Evolutionary conservation across 2,113 vertebrate genomes (phyloP), one percentile per base, ranked within the genome.

Genomic region (Egretta garzetta): DNA sequence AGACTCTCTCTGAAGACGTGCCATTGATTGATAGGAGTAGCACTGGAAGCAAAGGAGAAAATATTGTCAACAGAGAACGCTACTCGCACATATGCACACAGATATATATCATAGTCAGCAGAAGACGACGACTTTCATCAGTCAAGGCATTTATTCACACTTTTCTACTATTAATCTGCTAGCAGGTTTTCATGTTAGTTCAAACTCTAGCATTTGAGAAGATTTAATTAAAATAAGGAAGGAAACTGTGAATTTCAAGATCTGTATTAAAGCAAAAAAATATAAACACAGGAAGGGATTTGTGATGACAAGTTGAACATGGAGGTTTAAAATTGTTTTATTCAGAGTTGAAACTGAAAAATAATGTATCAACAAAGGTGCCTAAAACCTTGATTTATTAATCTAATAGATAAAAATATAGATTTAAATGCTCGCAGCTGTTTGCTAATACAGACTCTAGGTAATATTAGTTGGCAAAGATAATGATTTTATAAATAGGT

Each of bases 161-260:
- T 94, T 93, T 91, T 49, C 58, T 90, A 45, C 74, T 80, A 80
- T 90, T 96, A 94, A 91, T 79, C 43, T 91, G 37, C 23, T 71
- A 56, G 12, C 30, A 95, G 33, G 35, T 85, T 96, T 94, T 93
- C 83, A 91, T 1, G 20, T 85, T 63, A 81, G 32, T 68, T 87
- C 23, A 47, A 96, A 89, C 14, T 59, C 18, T 79, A 90, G 35
- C 43, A 75, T 89, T 93, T 91, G 24, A 89, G 32, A 75, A 35
- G 49, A 76, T 82, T 89, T 87, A 79, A 85, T 93, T 93, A 79
- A 27, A 96, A 90, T 45, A 74, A 90, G 19, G 60, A 74, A 82
- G 53, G 11, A 96, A 93, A 90, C 14, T 47, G 74, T 86, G 86
- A 86, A 79, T 93, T 91, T 93, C 52, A 87, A 84, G 84, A 68